phyloP scores from a whole-genome alignment of 2,113 vertebrate species.

The Hassar affinis region DNA sequence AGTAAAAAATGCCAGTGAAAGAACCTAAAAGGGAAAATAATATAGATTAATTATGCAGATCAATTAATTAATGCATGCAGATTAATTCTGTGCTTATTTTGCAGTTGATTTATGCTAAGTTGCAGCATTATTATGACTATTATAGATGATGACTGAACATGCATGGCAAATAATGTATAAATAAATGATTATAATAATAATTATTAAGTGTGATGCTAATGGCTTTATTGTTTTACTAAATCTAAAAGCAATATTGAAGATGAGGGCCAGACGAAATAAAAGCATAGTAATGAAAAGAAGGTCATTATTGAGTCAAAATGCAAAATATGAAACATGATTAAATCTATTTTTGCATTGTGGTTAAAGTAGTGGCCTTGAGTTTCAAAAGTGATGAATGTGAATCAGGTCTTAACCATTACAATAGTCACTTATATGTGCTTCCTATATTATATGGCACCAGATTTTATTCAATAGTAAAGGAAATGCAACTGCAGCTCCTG shows the following conservation, averaged over 20 bases:
- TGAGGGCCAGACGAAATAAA: background rate
- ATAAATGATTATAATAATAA: conserved; percentile 60
- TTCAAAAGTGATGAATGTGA: background rate
- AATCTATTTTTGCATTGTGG: background rate
- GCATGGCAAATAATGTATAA: conserved; percentile 42
- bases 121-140: conserved; percentile 62
- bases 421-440: background rate
- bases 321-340: background rate
- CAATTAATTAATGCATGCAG: conserved; percentile 45
- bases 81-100: conserved; percentile 62
- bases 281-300: background rate
- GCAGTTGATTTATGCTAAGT: conserved; percentile 54
- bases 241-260: background rate
- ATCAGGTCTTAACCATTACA: background rate
- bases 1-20: conserved; percentile 45
- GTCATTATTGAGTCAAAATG: conserved; percentile 1
- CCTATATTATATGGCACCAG: background rate
- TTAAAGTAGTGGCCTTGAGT: background rate
- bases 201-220: conserved; percentile 58
- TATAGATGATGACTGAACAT: conserved; percentile 62
- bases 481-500: conserved; percentile 10
- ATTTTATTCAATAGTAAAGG: background rate
- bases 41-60: background rate
- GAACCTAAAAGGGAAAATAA: conserved; percentile 15
- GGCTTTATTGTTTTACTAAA: conserved; percentile 45